A percentile compares a stretch with the other conserved stretches of the same genome.
phyloP scores from a whole-genome alignment of 2,113 vertebrate genomes.

The Piliocolobus tephrosceles region DNA sequence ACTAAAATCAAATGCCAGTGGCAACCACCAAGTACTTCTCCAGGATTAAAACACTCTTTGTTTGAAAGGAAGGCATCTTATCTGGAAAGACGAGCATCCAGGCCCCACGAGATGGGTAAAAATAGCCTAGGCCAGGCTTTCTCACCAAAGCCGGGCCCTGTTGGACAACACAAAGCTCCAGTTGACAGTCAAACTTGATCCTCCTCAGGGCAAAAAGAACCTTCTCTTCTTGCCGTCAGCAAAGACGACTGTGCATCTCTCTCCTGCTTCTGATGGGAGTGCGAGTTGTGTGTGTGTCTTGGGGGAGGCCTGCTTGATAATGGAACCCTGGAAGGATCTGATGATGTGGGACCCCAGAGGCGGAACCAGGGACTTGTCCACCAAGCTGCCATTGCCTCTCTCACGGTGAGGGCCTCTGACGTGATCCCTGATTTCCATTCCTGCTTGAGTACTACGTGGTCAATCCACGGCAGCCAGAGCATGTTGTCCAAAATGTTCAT shows the following conservation, averaged over 20 bases:
- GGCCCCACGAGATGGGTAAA: neutral
- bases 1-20: slow-evolving; percentile 74
- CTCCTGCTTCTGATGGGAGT: no score
- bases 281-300: neutral
- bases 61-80: slow-evolving; percentile 66
- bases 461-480: neutral
- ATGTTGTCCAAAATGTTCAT: accelerated
- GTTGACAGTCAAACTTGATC: neutral
- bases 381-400: neutral
- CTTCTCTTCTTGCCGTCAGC: neutral
- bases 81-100: slow-evolving; percentile 14
- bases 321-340: neutral
- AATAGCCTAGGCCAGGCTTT: neutral
- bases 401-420: neutral
- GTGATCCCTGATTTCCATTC: accelerated
- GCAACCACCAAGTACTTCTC: slow-evolving; percentile 41
- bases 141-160: neutral
- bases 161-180: neutral
- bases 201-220: neutral
- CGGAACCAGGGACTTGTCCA: neutral
- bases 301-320: neutral
- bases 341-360: neutral
- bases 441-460: accelerated
- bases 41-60: slow-evolving; percentile 69
- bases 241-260: neutral